phyloP scores from a whole-genome alignment of 2,888 invertebrate genomes.

The Cantharis lateralis region DNA sequence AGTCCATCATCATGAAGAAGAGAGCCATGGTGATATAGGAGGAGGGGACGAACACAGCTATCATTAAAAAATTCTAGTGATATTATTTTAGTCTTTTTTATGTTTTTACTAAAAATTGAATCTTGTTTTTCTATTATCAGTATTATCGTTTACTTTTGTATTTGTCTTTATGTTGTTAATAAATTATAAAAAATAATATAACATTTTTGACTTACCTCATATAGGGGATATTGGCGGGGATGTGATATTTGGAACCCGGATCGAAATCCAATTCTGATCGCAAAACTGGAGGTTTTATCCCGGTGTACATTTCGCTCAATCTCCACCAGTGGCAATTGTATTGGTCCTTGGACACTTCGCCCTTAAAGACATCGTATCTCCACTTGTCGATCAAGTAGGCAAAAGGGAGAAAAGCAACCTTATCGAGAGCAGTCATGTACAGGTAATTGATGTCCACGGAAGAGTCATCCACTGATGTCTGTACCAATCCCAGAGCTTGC shows the following conservation, averaged over 20 bases:
- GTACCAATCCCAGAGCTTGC: conserved; percentile 79
- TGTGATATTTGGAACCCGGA: conserved; percentile 90
- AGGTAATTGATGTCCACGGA: conserved; percentile 85
- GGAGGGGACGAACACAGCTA: conserved; percentile 29
- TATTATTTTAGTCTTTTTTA: conserved; percentile 27
- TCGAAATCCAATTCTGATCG: conserved; percentile 90
- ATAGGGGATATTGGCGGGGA: conserved; percentile 88
- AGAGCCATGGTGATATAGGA: conserved; percentile 40
- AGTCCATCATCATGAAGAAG: conserved; percentile 57
- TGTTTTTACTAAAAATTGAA: conserved; percentile 26
- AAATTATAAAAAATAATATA: conserved; percentile 22
- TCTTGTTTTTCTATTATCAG: conserved; percentile 33
- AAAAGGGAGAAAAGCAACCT: conserved; percentile 82
- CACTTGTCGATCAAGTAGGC: conserved; percentile 83
- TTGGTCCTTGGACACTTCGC: conserved; percentile 72
- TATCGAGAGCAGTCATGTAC: conserved; percentile 84
- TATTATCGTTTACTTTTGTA: conserved; percentile 36
- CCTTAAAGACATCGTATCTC: conserved; percentile 85
- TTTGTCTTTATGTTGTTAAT: conserved; percentile 28
- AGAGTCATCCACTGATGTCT: conserved; percentile 79
- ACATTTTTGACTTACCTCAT: conserved; percentile 71
- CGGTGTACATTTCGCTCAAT: conserved; percentile 81
- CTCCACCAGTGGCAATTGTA: conserved; percentile 91
- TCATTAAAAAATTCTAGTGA: conserved; percentile 12
- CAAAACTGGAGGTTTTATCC: conserved; percentile 83